Base-by-base conservation (phyloP, 2,888 invertebrate genomes). In the Mythimna ferrago region DNA sequence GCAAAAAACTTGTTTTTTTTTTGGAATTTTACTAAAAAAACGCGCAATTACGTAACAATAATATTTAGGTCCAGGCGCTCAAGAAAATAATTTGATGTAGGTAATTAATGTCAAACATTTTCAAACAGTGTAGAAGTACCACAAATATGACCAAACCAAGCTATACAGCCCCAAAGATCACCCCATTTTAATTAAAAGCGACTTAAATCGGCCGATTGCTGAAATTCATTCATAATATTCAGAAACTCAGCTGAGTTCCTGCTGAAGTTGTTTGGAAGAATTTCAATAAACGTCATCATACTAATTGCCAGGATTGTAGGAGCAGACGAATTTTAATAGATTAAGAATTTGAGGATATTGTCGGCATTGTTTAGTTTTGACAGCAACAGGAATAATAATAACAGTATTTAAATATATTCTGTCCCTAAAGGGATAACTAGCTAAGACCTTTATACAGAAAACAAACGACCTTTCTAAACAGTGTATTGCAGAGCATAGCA, bases 181-280 rank as follows among this genome's bases (percentile, higher is more conserved):
- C 38, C 21, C 21, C 21, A 54, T 71, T 81, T 81, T 64, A 65
- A 87, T 86, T 78, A 79, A 78, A 83, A 72, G 10, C 51, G 62
- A 61, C 4, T 76, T 80, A 70, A 90, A 89, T 89, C 83, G 75
- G 81, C 88, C 88, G 92, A 92, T 92, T 93, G 92, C 88, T 86
- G 89, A 93, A 93, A 92, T 91, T 89, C 90, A 92, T 93, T 92
- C 90, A 89, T 91, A 87, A 88, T 90, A 91, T 90, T 90, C 90
- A 84, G 76, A 85, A 87, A 85, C 79, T 81, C 73, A 4, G 57
- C 69, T 65, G 82, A 89, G 82, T 86, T 64, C 63, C 66, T 62
- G n/a, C 68, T 65, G 69, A 86, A 88, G 78, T 88, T 87, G 84
- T 87, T 87, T 81, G 81, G 82, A 92, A 92, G 92, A 89, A 92